Percentiles rank a stretch among this genome's conserved stretches.
phyloP scores from a whole-genome alignment of 1,140 invertebrate genomes.

The Chymomyza costata region DNA sequence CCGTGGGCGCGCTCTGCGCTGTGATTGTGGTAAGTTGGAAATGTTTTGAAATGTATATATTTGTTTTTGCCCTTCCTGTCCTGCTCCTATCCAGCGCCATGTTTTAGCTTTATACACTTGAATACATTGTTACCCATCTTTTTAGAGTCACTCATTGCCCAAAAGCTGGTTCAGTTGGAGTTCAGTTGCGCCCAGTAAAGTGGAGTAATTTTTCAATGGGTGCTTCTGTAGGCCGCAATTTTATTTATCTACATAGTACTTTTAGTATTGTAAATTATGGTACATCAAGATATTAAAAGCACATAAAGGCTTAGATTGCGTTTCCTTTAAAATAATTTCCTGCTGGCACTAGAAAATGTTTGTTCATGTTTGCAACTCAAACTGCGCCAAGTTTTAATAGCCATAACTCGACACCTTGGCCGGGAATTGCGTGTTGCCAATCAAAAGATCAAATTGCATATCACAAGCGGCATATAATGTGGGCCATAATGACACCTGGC shows the following conservation, averaged over 20 bases:
- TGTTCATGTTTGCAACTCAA: conserved; percentile 2
- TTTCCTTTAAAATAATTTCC: too few species aligned
- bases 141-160: conserved; percentile 59
- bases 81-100: neutral
- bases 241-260: too few species aligned
- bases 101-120: neutral
- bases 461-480: conserved; percentile 8
- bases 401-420: conserved; percentile 40
- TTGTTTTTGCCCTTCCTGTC: neutral
- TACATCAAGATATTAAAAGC: conserved; percentile 27
- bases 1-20: conserved; percentile 77
- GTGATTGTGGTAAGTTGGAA: conserved; percentile 78
- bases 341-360: too few species aligned
- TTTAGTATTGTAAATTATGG: conserved; percentile 15
- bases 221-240: too few species aligned
- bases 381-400: conserved; percentile 19
- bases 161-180: conserved; percentile 64
- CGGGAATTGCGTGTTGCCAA: conserved; percentile 34
- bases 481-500: conserved; percentile 1
- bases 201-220: conserved; percentile 33
- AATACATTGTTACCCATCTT: conserved; percentile 31
- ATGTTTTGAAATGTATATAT: neutral
- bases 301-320: conserved; percentile 17
- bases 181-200: conserved; percentile 52
- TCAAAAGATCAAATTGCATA: conserved; percentile 13